Evolutionary conservation across 2,888 invertebrate species (phyloP), one percentile per base, ranked within the genome.

Genomic region (Brachylomia viminalis): DNA sequence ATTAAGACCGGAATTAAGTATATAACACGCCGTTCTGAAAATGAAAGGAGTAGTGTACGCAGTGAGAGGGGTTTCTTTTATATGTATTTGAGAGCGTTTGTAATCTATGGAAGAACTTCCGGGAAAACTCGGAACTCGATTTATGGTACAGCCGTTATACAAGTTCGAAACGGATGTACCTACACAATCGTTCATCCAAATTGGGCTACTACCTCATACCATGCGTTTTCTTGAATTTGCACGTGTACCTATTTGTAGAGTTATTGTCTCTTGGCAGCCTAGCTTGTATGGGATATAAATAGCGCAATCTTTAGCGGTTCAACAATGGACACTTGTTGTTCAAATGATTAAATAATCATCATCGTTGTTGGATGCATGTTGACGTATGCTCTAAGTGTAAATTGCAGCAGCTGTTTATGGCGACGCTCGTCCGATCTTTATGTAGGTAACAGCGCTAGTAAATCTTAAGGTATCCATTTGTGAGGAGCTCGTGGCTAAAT

Each of bases 1-100:
- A 73, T 73, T 71, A 65, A 73, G 59, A 45, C 56, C 58, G 54
- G 33, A 71, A 81, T 83, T 61, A 68, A 38, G 30, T 56, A 56
- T n/a, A 17, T 17, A 38, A 23, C 33, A 23, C 13, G 8, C 20
- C 20, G 20, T 64, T 71, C 52, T 70, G 30, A 20, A 47, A 80
- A 65, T 65, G 15, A 69, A 54, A 59, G 27, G 30, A 65, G 59
- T n/a, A n/a, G n/a, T n/a, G n/a, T n/a, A 68, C 27, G 13, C 33
- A n/a, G n/a, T 56, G 15, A n/a, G 8, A 23, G 27, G 2, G 5
- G 52, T 52, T 42, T 70, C 33, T 62, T 66, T 65, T 30, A 2
- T 49, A 58, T 77, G 10, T 7, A 58, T 71, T 71, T 38, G 4
- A 1, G n/a, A 59, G 1, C 23, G 17, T 68, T 72, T 27, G 2